Evolutionary conservation across 2,888 invertebrate genomes (phyloP), one percentile per base, ranked within the genome.

Genomic region (Caenorhabditis sp.): DNA sequence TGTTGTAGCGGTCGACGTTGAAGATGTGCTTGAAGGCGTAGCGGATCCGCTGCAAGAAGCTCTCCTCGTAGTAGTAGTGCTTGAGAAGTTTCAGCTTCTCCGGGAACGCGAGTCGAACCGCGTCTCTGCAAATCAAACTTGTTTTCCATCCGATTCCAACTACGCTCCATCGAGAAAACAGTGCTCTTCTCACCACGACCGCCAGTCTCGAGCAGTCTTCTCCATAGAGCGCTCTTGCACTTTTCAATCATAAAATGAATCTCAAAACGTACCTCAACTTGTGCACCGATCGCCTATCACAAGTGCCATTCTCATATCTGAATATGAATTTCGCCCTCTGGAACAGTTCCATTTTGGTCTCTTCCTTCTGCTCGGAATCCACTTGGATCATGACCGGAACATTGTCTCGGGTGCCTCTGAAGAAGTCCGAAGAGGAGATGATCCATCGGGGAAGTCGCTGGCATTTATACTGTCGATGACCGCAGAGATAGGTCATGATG

Each of bases 401-500:
- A 2, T 47, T 69, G 24, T 82, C 77, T 2, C 86, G 70, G 11
- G 80, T 74, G 6, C 85, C 86, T 24, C 79, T 55, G 53, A 86
- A 86, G 61, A 65, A 86, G 55, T 86, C 78, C 13, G 86, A 86
- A 0, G 82, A 82, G 0, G 86, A 86, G 35, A 85, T 65, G n/a
- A 8, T 83, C 86, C 77, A 69, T 77, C 70, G 69, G 1, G 85
- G 85, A 8, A 87, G 56, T 44, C 74, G 56, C 13, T 74, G 72
- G 67, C 87, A 87, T 76, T 76, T 81, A 40, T 83, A 87, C 18
- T 80, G 70, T 13, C 72, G 37, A 28, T 79, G 60, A 13, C 85
- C 87, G 58, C 87, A 87, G 11, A 87, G 70, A 53, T 87, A 87
- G 0, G 87, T 84, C 87, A 87, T 87, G 20, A 87, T 87, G 11